Base-by-base conservation (phyloP, 2,797 vertebrate genomes). In the Esox masquinongy region DNA sequence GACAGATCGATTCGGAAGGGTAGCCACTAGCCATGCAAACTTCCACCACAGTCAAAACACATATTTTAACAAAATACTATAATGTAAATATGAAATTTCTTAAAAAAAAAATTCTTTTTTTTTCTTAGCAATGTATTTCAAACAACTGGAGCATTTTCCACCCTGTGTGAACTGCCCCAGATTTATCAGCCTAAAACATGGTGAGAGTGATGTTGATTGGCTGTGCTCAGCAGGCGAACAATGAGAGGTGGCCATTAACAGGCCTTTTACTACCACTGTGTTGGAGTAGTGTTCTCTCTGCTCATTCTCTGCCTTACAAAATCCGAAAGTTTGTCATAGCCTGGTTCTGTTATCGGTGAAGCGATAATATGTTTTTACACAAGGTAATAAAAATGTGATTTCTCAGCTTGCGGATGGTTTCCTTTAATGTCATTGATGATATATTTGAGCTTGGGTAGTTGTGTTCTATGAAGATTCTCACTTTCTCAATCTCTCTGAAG, bases 241-340 rank as follows among this genome's bases (percentile, higher is more conserved):
- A 31, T 0, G 72, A 79, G 81, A 83, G 84, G 75, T 82, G 83
- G 87, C 59, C 80, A 88, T 90, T 87, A 85, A 84, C 81, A 80
- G 49, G 73, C 66, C 71, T 80, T 79, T 82, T 81, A 83, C 74
- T 59, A 77, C 72, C 72, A 72, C 43, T 39, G 74, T 81, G 80
- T 82, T 80, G 61, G 70, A 61, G 68, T 59, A 79, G 85, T 75
- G 82, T 82, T 84, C 70, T 86, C 67, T 78, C 71, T 77, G 85
- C 77, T 77, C 74, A 73, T 36, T 78, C 70, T 82, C 71, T 79
- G 73, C 71, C n/a, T 75, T 72, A 71, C 75, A 82, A 77, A 83
- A 82, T 83, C 72, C 31, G 76, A 70, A 74, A 74, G 75, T 77
- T 82, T 83, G 76, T 85, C 79, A 76, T 51, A 36, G 56, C 76